Evolutionary conservation across 2,888 invertebrate genomes (phyloP), one percentile per base, ranked within the genome.

Genomic region (Panzeria rudis): DNA sequence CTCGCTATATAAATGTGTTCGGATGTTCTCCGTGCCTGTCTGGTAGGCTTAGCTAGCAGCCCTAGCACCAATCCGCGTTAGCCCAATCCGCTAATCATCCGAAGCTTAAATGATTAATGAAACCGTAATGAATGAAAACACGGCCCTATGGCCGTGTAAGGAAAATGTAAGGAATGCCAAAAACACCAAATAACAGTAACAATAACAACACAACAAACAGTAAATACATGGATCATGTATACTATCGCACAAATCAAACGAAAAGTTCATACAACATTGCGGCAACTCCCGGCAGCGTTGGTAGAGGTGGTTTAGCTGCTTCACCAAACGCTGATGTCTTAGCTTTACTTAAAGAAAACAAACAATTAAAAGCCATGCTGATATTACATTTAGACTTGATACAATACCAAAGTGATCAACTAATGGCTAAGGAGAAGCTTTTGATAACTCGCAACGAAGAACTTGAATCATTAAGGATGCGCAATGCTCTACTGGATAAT

Each of bases 391-490:
- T 98, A 89, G 97, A 98, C 92, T 93, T 98, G 86, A 97, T 98
- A 91, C 97, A 97, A 92, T 97, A 97, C 92, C 97, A 98, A 93
- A 97, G 97, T 89, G 97, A 97, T 90, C 95, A 96, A 89, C 94
- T 98, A 86, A 94, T 95, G 87, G 95, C 95, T 88, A 97, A 96
- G 92, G 97, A 98, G 88, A 96, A 96, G 91, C 93, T 95, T 72
- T 94, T 97, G 86, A 94, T 95, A 81, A 94, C 95, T 75, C 93
- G 97, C 44, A 94, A 94, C 90, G 94, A 95, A 89, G 97, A 97
- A 93, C 96, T 97, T 93, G 96, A 96, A 91, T 94, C 95, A 92
- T 96, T 98, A 93, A 94, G 94, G n/a, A 54, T 87, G 0, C 89
- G 90, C 41, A 89, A 90, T 61, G 88, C 88, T 17, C 89, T 89